These are phyloP conservation scores for Amblyjoppa fuscipennis DNA, from an alignment of 2,888 invertebrate genomes.

Conservation along the genomic window DNA sequence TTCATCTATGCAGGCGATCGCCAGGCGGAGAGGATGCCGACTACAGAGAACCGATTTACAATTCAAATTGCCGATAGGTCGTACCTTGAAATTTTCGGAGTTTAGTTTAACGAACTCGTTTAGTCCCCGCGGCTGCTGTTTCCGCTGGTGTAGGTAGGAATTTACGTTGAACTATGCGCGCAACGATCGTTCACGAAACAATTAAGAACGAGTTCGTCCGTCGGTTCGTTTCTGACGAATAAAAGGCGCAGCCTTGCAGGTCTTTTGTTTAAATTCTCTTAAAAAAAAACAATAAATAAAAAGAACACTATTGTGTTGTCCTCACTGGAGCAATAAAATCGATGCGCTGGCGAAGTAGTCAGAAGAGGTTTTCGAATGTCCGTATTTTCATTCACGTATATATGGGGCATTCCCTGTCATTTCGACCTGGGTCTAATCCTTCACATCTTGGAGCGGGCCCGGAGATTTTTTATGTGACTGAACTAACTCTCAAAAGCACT, in stretches of 20 bases:
- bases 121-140: constrained; percentile 50
- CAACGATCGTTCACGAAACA: constrained; percentile 14
- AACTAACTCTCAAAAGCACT: too few relatives aligned
- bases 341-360: too few relatives aligned
- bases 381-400: too few relatives aligned
- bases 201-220: not conserved
- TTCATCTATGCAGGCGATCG: constrained; percentile 21
- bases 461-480: too few relatives aligned
- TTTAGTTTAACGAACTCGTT: constrained; percentile 76
- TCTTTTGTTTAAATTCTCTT: not conserved
- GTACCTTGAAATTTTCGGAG: constrained; percentile 78
- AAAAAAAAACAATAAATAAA: not conserved
- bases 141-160: constrained; percentile 12
- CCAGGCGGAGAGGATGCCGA: constrained; percentile 56
- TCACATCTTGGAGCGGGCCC: too few relatives aligned
- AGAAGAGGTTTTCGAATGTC: too few relatives aligned
- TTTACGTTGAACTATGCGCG: constrained; percentile 1
- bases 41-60: constrained; percentile 75
- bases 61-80: constrained; percentile 79
- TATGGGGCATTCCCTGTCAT: too few relatives aligned
- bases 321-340: too few relatives aligned
- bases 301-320: too few relatives aligned
- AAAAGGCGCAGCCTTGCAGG: constrained; percentile 4
- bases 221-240: not conserved
- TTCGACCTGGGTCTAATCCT: too few relatives aligned